phyloP scores from a whole-genome alignment of 2,888 invertebrate species.

The Tiphia femorata region DNA sequence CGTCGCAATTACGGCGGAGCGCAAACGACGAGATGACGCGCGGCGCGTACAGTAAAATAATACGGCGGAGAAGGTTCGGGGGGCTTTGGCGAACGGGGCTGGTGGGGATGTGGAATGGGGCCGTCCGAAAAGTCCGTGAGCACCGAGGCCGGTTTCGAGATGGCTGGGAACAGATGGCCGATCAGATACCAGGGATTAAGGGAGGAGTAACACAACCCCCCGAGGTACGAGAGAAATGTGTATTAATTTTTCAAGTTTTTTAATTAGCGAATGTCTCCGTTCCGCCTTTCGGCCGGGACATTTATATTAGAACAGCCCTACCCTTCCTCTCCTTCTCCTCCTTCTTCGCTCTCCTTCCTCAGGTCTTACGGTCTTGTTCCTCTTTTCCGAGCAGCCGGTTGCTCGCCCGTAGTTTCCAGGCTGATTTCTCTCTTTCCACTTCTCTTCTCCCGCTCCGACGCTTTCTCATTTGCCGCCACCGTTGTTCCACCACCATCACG shows the following conservation, averaged over 20 bases:
- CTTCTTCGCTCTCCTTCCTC: conserved; percentile 33
- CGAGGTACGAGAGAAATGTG: conserved; percentile 66
- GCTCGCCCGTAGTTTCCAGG: conserved; percentile 31
- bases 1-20: background rate
- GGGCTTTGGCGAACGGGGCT: background rate
- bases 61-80: background rate
- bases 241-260: conserved; percentile 70
- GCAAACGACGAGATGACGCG: background rate
- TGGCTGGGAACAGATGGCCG: conserved; percentile 67
- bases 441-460: conserved; percentile 23
- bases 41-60: background rate
- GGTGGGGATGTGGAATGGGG: too few relatives aligned
- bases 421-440: conserved; percentile 16
- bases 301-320: conserved; percentile 66
- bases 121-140: conserved; percentile 22
- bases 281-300: conserved; percentile 64
- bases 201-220: conserved; percentile 54
- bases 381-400: conserved; percentile 38
- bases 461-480: conserved; percentile 7
- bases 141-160: conserved; percentile 43
- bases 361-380: conserved; percentile 30
- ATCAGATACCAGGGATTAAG: conserved; percentile 69
- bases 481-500: conserved; percentile 6
- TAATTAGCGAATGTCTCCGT: conserved; percentile 69
- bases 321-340: conserved; percentile 31